Percentiles rank a stretch among this genome's conserved stretches.
These are phyloP conservation scores for Cephus sareptanus DNA, from an alignment of 2,888 invertebrate genomes.

Conservation along the genomic window DNA sequence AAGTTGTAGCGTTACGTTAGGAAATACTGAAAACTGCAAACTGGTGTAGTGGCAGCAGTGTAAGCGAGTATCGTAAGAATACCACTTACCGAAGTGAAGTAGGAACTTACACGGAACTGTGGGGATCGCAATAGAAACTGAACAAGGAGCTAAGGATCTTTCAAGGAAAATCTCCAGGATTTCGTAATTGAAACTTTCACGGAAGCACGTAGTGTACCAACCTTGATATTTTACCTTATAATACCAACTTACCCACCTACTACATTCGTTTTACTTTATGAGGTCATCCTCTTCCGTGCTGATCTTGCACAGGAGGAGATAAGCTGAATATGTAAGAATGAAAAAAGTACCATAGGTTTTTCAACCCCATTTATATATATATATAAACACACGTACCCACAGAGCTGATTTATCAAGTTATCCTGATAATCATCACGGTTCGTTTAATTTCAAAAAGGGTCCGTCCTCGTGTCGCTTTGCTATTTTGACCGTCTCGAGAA, in stretches of 20 bases:
- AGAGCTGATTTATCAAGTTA: neutral
- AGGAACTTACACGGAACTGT: neutral
- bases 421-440: slow-evolving; percentile 29
- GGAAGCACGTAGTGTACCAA: neutral
- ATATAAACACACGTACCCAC: neutral
- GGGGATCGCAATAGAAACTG: neutral
- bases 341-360: neutral
- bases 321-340: neutral
- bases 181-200: neutral
- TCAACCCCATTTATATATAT: neutral
- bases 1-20: slow-evolving; percentile 30
- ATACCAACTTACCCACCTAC: neutral
- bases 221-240: neutral
- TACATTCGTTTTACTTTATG: neutral
- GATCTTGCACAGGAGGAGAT: neutral
- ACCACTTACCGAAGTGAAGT: neutral
- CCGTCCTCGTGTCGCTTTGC: neutral
- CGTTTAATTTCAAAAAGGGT: slow-evolving; percentile 29
- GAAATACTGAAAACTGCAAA: neutral
- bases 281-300: neutral
- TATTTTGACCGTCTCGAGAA: slow-evolving; percentile 22
- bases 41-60: slow-evolving; percentile 11
- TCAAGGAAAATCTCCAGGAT: neutral
- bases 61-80: neutral
- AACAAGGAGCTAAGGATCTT: neutral